Base-by-base conservation (phyloP, 53 echinoderm and acorn worm species). In the Actinopyga echinites region DNA sequence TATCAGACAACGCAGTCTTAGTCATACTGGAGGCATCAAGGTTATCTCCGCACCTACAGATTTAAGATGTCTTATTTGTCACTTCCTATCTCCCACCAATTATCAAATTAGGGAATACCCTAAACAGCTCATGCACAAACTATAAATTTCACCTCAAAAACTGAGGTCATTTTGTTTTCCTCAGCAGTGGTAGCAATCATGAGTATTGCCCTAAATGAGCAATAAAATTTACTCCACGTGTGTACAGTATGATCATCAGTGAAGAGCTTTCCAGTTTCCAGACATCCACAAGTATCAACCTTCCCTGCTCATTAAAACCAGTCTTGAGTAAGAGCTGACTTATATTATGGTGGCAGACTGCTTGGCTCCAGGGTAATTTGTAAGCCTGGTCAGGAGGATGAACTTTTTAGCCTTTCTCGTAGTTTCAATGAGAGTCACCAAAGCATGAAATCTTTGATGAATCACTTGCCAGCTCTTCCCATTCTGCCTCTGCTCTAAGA, bases 311-410 rank as follows among this genome's bases (percentile, higher is more conserved):
- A 49, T 49, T 13, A 49, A n/a, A 49, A 49, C 22, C 22, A 71
- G 71, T 71, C 42, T 71, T 40, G 71, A 71, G 45, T 44, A 42
- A 71, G 42, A n/a, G 24, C 42, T 71, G 71, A 71, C 71, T 71
- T 71, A 40, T 71, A 71, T 71, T 45, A 24, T 24, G 45, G 42
- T 71, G 15, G 21, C 32, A 68, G 68, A 68, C 68, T 36, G 68
- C 68, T 32, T 68, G 68, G 68, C 68, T 68, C 68, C 68, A 68
- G 68, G 68, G 62, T 26, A 26, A 26, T 62, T 26, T 20, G 11
- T 12, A 26, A 62, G 62, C 30, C 28, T 29, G 62, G 62, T 13
- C 22, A 11, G 4, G 61, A 52, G 13, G 56, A 56, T 17, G 22
- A 77, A 77, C 44, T 33, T 32, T 54, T 77, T 53, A 55, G 44